Evolutionary conservation across 2,113 vertebrate genomes (phyloP).

Genomic region (Megaptera novaeangliae): DNA sequence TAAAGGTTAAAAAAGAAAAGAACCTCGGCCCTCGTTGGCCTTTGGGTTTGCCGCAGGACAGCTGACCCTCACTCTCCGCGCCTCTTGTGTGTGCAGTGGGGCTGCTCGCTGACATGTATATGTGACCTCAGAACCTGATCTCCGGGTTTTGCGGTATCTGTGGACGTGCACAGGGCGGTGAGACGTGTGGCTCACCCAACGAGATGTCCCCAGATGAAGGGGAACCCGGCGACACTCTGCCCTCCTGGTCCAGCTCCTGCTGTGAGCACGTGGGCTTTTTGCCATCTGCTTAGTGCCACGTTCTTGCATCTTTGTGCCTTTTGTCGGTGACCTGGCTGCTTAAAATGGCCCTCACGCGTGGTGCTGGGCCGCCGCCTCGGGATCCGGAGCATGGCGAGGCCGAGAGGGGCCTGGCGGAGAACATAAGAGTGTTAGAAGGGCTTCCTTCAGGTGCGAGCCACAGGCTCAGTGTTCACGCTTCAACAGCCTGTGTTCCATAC

Average conservation of each 20-base stretch:
- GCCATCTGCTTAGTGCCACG: background rate
- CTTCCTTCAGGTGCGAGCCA: background rate
- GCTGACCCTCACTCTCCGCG: background rate
- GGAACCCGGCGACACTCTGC: accelerated
- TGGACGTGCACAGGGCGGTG: background rate
- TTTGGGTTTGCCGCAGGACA: background rate
- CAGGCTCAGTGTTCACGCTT: background rate
- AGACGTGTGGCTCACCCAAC: background rate
- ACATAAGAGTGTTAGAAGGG: accelerated
- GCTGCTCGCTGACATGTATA: background rate
- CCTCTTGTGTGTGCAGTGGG: background rate
- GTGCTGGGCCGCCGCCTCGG: background rate
- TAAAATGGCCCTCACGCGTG: background rate
- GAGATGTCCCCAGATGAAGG: background rate
- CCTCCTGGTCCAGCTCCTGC: background rate
- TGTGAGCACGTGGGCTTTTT: background rate
- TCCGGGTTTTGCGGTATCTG: background rate
- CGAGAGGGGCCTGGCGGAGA: accelerated
- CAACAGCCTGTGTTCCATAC: background rate
- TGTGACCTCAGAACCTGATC: background rate
- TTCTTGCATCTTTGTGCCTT: background rate
- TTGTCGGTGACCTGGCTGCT: background rate
- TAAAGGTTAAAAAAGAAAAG: background rate
- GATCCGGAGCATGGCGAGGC: background rate
- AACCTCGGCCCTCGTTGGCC: background rate